Percentiles rank a stretch among this genome's conserved stretches.
Conservation (phyloP, 2,113 vertebrate genomes). For the Melospiza georgiana region DNA sequence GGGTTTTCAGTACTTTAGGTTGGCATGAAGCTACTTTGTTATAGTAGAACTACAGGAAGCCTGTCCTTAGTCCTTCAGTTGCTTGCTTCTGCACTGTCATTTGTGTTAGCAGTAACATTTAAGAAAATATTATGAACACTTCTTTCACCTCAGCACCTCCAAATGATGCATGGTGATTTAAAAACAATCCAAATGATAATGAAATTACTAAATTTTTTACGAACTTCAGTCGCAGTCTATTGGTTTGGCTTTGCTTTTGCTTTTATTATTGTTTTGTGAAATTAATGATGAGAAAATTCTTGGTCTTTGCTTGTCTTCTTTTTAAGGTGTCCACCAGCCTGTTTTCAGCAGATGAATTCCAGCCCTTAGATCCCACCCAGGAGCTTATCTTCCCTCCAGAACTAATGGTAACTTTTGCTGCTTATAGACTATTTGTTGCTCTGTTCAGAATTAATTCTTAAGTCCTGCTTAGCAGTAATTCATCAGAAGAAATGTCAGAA, state of each 20-base stretch:
- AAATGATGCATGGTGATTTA: background rate
- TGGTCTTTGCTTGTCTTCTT: background rate
- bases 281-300: background rate
- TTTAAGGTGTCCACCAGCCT: conserved; percentile 52
- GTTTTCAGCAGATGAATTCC: conserved; percentile 74
- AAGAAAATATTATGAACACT: background rate
- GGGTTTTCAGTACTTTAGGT: background rate
- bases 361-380: conserved; percentile 81
- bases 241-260: background rate
- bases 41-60: background rate
- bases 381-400: conserved; percentile 87
- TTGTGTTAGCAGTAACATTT: background rate
- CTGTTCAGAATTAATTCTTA: background rate
- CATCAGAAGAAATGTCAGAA: background rate
- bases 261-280: background rate
- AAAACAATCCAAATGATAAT: background rate
- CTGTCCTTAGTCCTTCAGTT: background rate
- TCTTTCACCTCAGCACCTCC: background rate
- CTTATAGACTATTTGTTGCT: background rate
- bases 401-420: conserved; percentile 70
- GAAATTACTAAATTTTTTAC: background rate
- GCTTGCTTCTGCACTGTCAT: background rate
- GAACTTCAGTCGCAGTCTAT: background rate
- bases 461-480: background rate
- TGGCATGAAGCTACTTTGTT: background rate